These are phyloP conservation scores for Falco punctatus DNA, from an alignment of 2,113 vertebrate species.

Conservation along the genomic window DNA sequence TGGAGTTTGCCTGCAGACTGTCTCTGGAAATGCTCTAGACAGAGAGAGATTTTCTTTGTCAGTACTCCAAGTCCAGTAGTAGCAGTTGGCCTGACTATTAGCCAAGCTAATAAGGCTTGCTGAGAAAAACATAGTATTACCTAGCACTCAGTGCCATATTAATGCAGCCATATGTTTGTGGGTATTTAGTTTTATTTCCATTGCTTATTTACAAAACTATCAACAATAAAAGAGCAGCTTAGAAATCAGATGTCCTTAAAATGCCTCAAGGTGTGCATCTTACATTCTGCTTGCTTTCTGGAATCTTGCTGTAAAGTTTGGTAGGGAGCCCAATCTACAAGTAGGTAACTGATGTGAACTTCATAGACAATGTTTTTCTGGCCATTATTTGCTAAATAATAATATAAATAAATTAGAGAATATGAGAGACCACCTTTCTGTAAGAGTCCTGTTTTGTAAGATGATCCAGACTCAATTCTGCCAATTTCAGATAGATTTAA, in stretches of 20 bases:
- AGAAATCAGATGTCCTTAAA: neutral
- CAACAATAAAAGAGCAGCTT: neutral
- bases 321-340: neutral
- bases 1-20: neutral
- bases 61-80: neutral
- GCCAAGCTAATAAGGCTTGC: neutral
- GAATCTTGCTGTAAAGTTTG: neutral
- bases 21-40: neutral
- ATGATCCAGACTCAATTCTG: neutral
- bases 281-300: neutral
- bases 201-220: neutral
- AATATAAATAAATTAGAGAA: neutral
- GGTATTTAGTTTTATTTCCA: neutral
- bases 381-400: neutral
- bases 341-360: accelerated
- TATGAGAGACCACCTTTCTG: neutral
- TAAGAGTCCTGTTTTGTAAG: neutral
- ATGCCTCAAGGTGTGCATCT: neutral
- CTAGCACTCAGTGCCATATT: neutral
- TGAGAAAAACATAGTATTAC: neutral
- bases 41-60: neutral
- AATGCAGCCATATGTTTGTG: neutral
- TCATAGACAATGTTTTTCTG: neutral
- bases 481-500: neutral
- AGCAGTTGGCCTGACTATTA: neutral